phyloP scores from a whole-genome alignment of 2,888 invertebrate genomes.

The Carterocephalus palaemon region DNA sequence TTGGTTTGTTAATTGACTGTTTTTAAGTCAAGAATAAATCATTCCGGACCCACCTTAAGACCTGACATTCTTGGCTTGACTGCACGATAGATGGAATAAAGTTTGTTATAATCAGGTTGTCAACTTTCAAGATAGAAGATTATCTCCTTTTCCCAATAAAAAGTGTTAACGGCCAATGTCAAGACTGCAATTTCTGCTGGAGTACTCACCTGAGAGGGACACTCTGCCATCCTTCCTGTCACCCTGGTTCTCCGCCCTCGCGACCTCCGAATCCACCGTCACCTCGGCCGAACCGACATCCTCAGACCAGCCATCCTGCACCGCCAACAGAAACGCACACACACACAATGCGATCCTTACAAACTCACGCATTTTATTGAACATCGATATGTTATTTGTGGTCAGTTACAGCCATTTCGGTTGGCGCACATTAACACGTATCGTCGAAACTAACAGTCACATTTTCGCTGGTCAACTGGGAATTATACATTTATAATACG shows the following conservation, averaged over 20 bases:
- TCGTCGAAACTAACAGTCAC: conserved; percentile 59
- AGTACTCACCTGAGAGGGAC: conserved; percentile 52
- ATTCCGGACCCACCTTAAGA: too few species aligned
- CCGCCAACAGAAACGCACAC: conserved; percentile 54
- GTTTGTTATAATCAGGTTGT: too few species aligned
- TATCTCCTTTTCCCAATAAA: neutral
- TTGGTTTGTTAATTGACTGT: too few species aligned
- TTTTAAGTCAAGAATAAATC: too few species aligned
- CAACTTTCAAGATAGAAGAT: too few species aligned
- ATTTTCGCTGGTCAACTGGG: conserved; percentile 61
- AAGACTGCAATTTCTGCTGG: neutral
- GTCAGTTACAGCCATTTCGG: conserved; percentile 58
- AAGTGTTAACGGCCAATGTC: neutral
- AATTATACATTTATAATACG: conserved; percentile 50
- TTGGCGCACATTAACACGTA: conserved; percentile 41
- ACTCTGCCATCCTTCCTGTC: conserved; percentile 59
- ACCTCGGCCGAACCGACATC: conserved; percentile 39
- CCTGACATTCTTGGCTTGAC: too few species aligned
- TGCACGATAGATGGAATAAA: too few species aligned
- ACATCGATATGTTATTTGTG: conserved; percentile 40
- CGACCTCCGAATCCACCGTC: conserved; percentile 38
- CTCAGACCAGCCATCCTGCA: conserved; percentile 54
- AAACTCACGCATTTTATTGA: conserved; percentile 66
- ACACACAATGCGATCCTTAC: conserved; percentile 62
- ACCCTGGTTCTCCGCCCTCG: conserved; percentile 39